Evolutionary conservation across 1,140 invertebrate genomes (phyloP).

Genomic region (Aethina tumida): DNA sequence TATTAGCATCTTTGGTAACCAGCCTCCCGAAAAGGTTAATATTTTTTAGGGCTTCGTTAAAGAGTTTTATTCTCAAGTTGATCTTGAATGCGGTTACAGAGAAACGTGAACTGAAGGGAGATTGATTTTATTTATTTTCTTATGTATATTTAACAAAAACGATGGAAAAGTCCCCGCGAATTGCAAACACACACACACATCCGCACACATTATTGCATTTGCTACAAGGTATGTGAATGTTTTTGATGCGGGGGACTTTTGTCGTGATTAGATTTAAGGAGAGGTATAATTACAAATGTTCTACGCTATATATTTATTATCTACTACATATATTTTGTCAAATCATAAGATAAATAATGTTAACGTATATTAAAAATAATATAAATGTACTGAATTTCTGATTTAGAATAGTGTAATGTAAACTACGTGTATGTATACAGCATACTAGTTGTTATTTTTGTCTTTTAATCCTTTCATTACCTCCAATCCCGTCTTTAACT

Average conservation of each 20-base stretch:
- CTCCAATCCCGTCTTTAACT: conserved; percentile 5
- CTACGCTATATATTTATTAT: conserved; percentile 28
- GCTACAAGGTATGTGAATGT: too few species aligned
- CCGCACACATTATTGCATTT: conserved; percentile 2
- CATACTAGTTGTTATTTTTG: conserved; percentile 29
- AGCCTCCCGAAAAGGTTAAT: conserved; percentile 25
- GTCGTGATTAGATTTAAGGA: conserved; percentile 22
- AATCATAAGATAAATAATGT: conserved; percentile 23
- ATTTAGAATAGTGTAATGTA: conserved; percentile 31
- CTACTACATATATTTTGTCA: conserved; percentile 33
- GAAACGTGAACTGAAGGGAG: conserved; percentile 4
- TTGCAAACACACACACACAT: background rate
- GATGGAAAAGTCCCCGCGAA: background rate
- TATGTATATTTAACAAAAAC: background rate
- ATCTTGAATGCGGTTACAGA: background rate
- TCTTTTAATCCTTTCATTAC: conserved; percentile 14
- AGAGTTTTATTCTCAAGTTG: background rate
- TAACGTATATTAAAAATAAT: conserved; percentile 24
- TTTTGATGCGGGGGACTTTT: too few species aligned
- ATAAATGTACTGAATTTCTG: conserved; percentile 32
- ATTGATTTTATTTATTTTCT: conserved; percentile 2
- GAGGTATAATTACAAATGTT: conserved; percentile 29
- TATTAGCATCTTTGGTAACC: conserved; percentile 22
- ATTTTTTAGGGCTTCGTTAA: background rate
- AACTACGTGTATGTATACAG: conserved; percentile 30